Conservation (phyloP, 2,797 vertebrate genomes). For the Australoheros facetus region DNA sequence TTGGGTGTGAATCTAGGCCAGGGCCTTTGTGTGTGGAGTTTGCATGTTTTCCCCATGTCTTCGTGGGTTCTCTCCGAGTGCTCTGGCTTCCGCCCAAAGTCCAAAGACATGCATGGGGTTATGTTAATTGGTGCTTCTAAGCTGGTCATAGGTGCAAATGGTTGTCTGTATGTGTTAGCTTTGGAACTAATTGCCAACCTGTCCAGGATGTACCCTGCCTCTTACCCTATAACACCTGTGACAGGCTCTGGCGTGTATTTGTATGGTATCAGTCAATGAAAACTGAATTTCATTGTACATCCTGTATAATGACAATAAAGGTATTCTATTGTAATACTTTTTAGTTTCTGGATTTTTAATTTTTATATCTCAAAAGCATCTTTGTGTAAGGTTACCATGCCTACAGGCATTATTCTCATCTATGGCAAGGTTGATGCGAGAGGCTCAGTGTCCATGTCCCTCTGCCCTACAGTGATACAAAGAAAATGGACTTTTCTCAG, state of each 20-base stretch:
- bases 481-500: neutral
- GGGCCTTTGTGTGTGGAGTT: too few species aligned
- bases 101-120: too few species aligned
- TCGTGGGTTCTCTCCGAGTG: too few species aligned
- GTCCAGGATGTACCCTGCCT: neutral
- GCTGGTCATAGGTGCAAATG: neutral
- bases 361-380: neutral
- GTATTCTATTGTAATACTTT: neutral
- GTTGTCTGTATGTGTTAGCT: neutral
- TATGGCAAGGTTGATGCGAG: neutral
- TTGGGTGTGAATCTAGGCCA: too few species aligned
- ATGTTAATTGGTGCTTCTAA: too few species aligned
- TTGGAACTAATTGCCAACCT: neutral
- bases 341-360: neutral
- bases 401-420: constrained; percentile 5
- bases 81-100: too few species aligned
- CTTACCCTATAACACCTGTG: neutral
- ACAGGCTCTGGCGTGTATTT: neutral
- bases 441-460: neutral
- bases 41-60: too few species aligned
- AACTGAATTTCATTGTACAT: neutral
- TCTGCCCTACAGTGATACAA: constrained; percentile 11
- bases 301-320: too few species aligned
- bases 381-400: constrained; percentile 27
- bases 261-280: neutral